Evolutionary conservation across 2,113 vertebrate genomes (phyloP), one percentile per base, ranked within the genome.

Genomic region (Columbina picui): DNA sequence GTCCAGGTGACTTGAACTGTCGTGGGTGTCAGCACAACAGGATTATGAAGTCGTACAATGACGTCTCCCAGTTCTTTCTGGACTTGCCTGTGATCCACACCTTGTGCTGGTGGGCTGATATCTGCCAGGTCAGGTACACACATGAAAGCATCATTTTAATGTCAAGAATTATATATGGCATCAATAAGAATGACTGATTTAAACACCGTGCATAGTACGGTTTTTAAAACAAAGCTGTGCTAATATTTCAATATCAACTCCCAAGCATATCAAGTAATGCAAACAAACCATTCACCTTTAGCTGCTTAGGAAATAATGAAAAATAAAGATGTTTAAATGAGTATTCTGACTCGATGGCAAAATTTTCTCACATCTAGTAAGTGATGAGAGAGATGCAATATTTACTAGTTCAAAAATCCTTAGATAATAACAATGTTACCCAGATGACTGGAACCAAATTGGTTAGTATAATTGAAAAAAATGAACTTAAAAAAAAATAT

Each of bases 31-130:
- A 99, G 95, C 26, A 99, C 99, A 60, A 99, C 98, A 6, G 99
- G 99, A 93, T 98, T 99, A 84, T 99, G 99, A 27, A 99, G 97
- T 14, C 99, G 98, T 29, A 99, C 98, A 55, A 99, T 98, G 88
- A 99, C 99, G 4, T 99, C 99, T 4, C 99, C 99, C 5, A 99
- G 98, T 52, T 99, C 99, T 68, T 99, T 99, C 97, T 99, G 99
- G 2, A 99, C 99, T n/a, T 99, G 99, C 61, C 99, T 98, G 94
- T 99, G 99, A 97, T 99, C 99, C 49, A 99, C 99, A 43, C 99
- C 99, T 97, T 99, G 99, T 38, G 99, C 99, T 78, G 99, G 99
- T 69, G 99, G 99, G 90, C 99, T 99, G 96, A 99, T 99, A 97
- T 99, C 99, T 99, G 94, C 6, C 91, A 95, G 45, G 36, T 9